Conservation (phyloP, 2,113 vertebrate genomes). For the Pungitius pungitius region DNA sequence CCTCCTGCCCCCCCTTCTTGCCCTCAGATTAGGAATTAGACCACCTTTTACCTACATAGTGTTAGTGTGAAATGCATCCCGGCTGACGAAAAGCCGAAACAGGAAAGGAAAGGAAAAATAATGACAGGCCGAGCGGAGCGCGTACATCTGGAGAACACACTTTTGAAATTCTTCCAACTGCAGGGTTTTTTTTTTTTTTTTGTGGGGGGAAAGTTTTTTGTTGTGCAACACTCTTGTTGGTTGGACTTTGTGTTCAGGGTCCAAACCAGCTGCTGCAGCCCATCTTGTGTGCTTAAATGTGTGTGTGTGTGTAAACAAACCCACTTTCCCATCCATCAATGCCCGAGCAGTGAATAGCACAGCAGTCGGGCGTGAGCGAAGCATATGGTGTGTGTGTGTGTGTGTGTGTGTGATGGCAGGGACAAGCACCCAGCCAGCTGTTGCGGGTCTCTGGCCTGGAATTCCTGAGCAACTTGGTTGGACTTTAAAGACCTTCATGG, state of each 20-base stretch:
- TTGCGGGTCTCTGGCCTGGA: constrained; percentile 51
- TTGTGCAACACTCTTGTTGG: constrained; percentile 48
- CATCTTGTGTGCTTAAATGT: not conserved
- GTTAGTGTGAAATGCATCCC: constrained; percentile 17
- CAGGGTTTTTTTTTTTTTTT: constrained; percentile 4
- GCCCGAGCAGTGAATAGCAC: constrained; percentile 50
- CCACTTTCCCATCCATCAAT: constrained; percentile 65
- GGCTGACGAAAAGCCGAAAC: constrained; percentile 18
- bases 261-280: constrained; percentile 49
- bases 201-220: constrained; percentile 31
- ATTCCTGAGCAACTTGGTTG: constrained; percentile 57
- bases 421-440: constrained; percentile 64
- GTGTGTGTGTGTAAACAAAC: constrained; percentile 56
- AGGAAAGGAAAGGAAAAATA: constrained; percentile 9
- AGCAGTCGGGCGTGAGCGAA: constrained; percentile 51
- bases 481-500: constrained; percentile 4
- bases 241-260: constrained; percentile 44
- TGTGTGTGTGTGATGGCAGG: constrained; percentile 45
- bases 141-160: constrained; percentile 63
- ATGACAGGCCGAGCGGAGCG: constrained; percentile 12
- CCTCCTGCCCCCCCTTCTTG: not conserved
- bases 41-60: constrained; percentile 41
- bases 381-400: constrained; percentile 44
- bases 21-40: not conserved
- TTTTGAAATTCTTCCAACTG: constrained; percentile 21